Conservation (phyloP, 2,888 invertebrate genomes). For the Parapristionchus giblindavisi region DNA sequence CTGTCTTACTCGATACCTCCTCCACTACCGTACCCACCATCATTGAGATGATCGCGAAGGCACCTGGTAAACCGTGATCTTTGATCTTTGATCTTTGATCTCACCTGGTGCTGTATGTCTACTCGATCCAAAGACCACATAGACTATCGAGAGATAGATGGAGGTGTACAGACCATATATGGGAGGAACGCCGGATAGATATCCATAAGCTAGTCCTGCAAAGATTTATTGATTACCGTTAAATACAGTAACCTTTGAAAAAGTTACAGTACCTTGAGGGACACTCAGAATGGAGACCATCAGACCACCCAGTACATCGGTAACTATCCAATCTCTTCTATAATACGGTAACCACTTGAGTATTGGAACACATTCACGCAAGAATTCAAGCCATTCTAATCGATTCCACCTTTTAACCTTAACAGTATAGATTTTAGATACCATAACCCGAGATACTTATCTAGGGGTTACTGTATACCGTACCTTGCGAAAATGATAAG, state of each 20-base stretch:
- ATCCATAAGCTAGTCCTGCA: constrained; percentile 67
- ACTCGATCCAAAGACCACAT: constrained; percentile 86
- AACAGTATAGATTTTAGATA: too few relatives aligned
- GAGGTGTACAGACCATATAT: constrained; percentile 82
- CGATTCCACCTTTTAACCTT: constrained; percentile 46
- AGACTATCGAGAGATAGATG: constrained; percentile 87
- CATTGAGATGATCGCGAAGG: constrained; percentile 59
- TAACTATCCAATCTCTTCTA: constrained; percentile 42
- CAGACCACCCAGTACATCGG: constrained; percentile 56
- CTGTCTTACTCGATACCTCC: not conserved
- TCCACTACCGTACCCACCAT: constrained; percentile 59
- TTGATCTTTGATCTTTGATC: not conserved
- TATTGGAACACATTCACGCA: constrained; percentile 48
- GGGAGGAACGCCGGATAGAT: constrained; percentile 72
- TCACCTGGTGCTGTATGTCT: constrained; percentile 85
- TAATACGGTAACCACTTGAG: constrained; percentile 53
- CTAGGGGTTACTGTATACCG: not conserved
- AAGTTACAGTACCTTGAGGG: constrained; percentile 51
- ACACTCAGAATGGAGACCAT: constrained; percentile 60
- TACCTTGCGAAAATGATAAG: constrained; percentile 40
- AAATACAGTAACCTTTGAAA: not conserved
- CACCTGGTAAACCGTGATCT: constrained; percentile 42
- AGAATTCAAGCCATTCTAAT: constrained; percentile 50
- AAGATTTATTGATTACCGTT: not conserved
- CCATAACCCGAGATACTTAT: not conserved